Conservation (phyloP, 2,113 vertebrate species). For the Bombycilla garrulus region DNA sequence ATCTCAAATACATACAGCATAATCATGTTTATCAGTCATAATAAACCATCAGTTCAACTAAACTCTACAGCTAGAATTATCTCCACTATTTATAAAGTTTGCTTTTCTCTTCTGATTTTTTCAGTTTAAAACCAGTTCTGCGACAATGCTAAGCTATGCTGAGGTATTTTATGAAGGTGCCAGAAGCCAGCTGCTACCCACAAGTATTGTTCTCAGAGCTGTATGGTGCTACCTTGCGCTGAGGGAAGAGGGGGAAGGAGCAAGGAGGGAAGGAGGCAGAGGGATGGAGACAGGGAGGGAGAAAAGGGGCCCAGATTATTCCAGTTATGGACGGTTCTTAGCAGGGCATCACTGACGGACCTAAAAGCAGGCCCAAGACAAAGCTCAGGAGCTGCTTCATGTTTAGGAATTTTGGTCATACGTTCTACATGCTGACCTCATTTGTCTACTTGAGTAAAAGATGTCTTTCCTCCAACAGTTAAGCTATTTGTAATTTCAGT, state of each 20-base stretch:
- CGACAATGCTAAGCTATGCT: constrained; percentile 86
- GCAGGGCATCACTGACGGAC: not conserved
- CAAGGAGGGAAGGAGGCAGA: not conserved
- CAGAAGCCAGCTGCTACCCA: constrained; percentile 75
- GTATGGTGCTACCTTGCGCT: constrained; percentile 59
- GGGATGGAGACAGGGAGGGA: not conserved
- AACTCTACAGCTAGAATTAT: constrained; percentile 85
- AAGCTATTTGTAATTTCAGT: not conserved
- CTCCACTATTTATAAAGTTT: constrained; percentile 84
- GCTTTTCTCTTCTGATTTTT: constrained; percentile 74
- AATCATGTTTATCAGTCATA: constrained; percentile 70
- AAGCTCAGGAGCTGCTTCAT: not conserved
- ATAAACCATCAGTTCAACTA: constrained; percentile 82
- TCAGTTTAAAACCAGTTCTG: constrained; percentile 83
- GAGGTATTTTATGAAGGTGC: constrained; percentile 95
- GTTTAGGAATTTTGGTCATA: not conserved
- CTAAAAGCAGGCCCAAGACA: not conserved
- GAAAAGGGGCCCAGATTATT: constrained; percentile 26
- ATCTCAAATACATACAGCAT: constrained; percentile 76
- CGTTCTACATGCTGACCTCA: not conserved
- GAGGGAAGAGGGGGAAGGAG: not conserved
- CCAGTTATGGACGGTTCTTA: constrained; percentile 5
- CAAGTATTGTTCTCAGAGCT: constrained; percentile 66
- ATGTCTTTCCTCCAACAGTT: not conserved
- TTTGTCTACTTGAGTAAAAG: not conserved